These are phyloP conservation scores for Gouania willdenowi DNA, from an alignment of 2,797 vertebrate genomes.

Conservation along the genomic window DNA sequence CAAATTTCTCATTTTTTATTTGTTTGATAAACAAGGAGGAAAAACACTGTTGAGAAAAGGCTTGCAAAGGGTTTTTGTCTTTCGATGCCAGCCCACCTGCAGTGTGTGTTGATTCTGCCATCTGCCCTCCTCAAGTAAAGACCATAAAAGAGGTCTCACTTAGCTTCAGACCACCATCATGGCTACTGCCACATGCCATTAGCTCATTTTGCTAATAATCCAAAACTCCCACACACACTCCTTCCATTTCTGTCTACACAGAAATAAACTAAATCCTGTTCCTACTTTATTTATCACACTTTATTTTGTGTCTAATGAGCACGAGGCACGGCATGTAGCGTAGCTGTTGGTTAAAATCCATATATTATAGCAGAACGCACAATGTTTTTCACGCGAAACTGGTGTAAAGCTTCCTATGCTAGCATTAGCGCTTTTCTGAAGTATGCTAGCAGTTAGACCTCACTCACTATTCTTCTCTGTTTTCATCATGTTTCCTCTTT, in stretches of 20 bases:
- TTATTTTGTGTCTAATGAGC: slow-evolving; percentile 35
- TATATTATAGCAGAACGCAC: slow-evolving; percentile 6
- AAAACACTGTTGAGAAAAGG: background rate
- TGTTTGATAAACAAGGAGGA: no score
- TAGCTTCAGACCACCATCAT: slow-evolving; percentile 6
- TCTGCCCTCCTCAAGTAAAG: background rate
- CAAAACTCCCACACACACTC: slow-evolving; percentile 3
- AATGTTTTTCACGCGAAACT: background rate
- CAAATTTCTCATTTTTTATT: no score
- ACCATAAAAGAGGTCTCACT: slow-evolving; percentile 27
- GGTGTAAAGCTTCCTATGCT: slow-evolving; percentile 7
- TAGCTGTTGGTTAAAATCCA: slow-evolving; percentile 5
- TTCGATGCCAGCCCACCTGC: background rate
- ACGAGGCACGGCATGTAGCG: slow-evolving; percentile 36
- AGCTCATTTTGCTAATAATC: slow-evolving; percentile 22
- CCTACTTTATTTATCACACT: slow-evolving; percentile 56
- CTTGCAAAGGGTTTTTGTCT: background rate
- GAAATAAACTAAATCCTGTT: slow-evolving; percentile 19
- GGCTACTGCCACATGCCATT: slow-evolving; percentile 34
- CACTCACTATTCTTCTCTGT: background rate
- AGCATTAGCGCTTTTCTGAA: slow-evolving; percentile 10
- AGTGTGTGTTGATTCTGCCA: background rate
- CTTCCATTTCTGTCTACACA: slow-evolving; percentile 2
- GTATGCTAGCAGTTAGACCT: slow-evolving; percentile 5
- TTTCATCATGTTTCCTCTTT: background rate